Conservation (phyloP, 2,113 vertebrate genomes). For the Antigone vipio region DNA sequence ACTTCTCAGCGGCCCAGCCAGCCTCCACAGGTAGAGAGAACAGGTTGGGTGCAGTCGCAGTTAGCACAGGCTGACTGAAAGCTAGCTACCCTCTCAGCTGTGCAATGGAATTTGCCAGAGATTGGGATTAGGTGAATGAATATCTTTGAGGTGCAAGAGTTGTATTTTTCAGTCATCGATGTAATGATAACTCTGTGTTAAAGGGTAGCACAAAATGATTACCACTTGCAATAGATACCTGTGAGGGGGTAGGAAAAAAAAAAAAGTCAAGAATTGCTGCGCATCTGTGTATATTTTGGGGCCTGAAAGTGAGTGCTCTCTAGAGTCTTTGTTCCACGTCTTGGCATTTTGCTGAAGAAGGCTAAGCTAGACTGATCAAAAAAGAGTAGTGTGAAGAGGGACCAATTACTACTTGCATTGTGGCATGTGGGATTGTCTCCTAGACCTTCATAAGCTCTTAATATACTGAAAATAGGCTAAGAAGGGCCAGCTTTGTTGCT, state of each 20-base stretch:
- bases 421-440: not conserved
- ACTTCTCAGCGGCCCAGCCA: not conserved
- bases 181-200: not conserved
- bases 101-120: not conserved
- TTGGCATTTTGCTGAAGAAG: constrained; percentile 51
- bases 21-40: not conserved
- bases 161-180: not conserved
- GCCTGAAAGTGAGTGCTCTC: not conserved
- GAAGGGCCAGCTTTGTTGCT: not conserved
- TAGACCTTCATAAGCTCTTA: not conserved
- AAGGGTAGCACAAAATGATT: not conserved
- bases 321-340: constrained; percentile 13
- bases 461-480: not conserved
- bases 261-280: not conserved
- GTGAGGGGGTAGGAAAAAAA: not conserved
- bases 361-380: constrained; percentile 17
- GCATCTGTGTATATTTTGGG: not conserved
- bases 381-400: constrained; percentile 23
- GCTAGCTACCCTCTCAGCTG: not conserved
- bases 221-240: not conserved
- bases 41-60: fast-evolving
- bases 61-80: not conserved
- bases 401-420: not conserved
- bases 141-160: not conserved
- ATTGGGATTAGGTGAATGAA: not conserved